Evolutionary conservation across 53 echinoderm and acorn worm species (phyloP).

Genomic region (Paracentrotus lividus): DNA sequence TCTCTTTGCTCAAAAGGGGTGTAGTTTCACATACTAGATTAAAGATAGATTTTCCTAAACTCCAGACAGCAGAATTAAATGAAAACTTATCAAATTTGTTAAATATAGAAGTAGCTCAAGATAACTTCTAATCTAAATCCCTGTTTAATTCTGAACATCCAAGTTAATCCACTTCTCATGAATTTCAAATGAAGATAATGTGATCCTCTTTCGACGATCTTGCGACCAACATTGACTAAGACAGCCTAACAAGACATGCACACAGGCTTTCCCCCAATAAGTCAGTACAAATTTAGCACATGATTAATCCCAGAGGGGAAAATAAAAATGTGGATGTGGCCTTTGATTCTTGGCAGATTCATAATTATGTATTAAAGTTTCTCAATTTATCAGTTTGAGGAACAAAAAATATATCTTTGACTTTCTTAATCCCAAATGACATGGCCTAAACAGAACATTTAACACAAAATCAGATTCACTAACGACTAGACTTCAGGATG

Average conservation of each 20-base stretch:
- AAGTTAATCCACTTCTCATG: background rate
- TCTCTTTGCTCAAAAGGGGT: too few species aligned
- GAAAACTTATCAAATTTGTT: background rate
- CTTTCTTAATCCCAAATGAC: background rate
- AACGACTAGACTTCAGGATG: too few species aligned
- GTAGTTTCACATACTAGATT: too few species aligned
- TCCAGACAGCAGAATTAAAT: background rate
- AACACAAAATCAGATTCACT: too few species aligned
- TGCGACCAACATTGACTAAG: background rate
- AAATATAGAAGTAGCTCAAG: background rate
- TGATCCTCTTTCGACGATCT: background rate
- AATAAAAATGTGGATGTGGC: too few species aligned
- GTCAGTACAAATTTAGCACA: background rate
- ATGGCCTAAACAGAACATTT: background rate
- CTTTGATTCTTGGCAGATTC: too few species aligned
- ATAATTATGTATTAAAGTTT: too few species aligned
- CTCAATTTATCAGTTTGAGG: too few species aligned
- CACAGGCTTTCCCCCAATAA: background rate
- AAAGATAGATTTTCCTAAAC: too few species aligned
- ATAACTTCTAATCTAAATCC: constrained; percentile 18
- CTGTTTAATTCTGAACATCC: background rate
- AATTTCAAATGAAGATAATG: background rate
- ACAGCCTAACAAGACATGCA: background rate
- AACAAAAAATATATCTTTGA: background rate
- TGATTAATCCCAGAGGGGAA: background rate